Evolutionary conservation across 2,113 vertebrate species (phyloP).

Genomic region (Atrichornis clamosus): DNA sequence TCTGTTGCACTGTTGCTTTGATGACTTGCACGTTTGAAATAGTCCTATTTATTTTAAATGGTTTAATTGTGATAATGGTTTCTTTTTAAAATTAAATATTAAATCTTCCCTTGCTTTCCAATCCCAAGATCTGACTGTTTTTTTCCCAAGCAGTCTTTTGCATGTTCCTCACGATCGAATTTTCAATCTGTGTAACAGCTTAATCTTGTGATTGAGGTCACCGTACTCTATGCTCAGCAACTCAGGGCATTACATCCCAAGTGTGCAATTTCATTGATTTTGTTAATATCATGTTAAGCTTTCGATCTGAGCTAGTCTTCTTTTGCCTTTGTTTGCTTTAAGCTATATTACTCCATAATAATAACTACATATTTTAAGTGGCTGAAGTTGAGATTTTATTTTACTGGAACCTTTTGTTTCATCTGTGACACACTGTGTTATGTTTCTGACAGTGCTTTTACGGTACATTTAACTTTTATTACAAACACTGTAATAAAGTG

Average conservation of each 20-base stretch:
- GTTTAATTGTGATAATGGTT: not conserved
- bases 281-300: not conserved
- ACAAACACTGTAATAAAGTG: not conserved
- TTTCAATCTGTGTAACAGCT: conserved; percentile 66
- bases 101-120: conserved; percentile 16
- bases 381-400: not conserved
- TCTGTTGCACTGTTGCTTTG: not conserved
- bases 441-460: not conserved
- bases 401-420: not conserved
- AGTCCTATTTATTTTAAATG: not conserved
- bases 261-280: conserved; percentile 37
- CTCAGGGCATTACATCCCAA: conserved; percentile 27
- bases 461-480: not conserved
- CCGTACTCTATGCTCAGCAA: not conserved
- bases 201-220: conserved; percentile 70
- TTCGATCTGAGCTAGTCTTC: not conserved
- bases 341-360: not conserved
- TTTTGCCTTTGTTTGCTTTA: conserved; percentile 11
- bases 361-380: not conserved
- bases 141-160: not conserved
- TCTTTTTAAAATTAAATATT: not conserved
- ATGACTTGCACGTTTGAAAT: not conserved
- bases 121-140: not conserved
- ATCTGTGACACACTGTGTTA: not conserved
- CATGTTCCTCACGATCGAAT: conserved; percentile 40